Base-by-base conservation (phyloP, 1,140 invertebrate genomes). In the Muscidifurax raptorellus region DNA sequence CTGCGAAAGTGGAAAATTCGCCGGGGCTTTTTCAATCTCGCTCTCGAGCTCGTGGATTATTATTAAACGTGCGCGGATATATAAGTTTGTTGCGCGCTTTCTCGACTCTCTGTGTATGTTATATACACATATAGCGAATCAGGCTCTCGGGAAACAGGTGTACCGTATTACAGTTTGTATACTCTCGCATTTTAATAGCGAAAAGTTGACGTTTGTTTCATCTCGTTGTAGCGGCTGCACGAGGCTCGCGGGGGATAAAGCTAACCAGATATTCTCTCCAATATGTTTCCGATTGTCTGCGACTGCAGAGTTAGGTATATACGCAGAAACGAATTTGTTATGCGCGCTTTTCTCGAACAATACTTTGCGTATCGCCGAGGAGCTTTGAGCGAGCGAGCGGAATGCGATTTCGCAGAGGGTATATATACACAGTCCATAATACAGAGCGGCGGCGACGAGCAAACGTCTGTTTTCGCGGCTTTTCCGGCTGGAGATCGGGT, bases 1-100 rank as follows among this genome's bases (percentile, higher is more conserved):
- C n/a, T n/a, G n/a, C 52, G 52, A 59, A 59, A 59, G 6, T 76
- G 67, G 52, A 75, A 69, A 64, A 28, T 77, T 72, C 75, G 36
- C 71, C 25, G 47, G 13, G 28, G 22, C 67, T 74, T 81, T 84
- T 80, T 80, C 78, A 72, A 75, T 67, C 59, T 79, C 59, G n/a
- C 13, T 66, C n/a, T 66, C n/a, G n/a, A 59, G 28, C 6, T 78
- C 67, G 67, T 72, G 71, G 69, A 74, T 59, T 59, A 59, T 59
- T 59, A 59, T 59, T 59, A 59, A 59, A 59, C n/a, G 52, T 59
- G 47, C 12, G 52, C 22, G n/a, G n/a, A n/a, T n/a, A n/a, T n/a
- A 59, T 59, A 59, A 59, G 52, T 59, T 59, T 22, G 52, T 59
- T 59, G n/a, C 7, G 52, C 52, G 52, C 18, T 7, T 22, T 1